Conservation (phyloP, 1,140 invertebrate species). For the Trachelipus rathkii region DNA sequence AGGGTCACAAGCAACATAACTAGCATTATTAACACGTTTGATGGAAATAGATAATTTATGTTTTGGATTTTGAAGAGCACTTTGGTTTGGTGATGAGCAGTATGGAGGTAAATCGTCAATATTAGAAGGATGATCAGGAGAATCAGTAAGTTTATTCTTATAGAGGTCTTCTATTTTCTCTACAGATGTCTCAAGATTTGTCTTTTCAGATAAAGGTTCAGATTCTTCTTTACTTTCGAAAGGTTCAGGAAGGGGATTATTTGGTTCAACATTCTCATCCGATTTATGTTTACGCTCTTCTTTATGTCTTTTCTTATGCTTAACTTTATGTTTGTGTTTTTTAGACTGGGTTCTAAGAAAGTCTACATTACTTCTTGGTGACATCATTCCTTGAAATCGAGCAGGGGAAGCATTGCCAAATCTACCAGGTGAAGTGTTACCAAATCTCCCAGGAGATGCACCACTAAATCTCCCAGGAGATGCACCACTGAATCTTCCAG, state of each 20-base stretch:
- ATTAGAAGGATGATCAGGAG: slow-evolving; percentile 30
- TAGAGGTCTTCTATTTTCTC: slow-evolving; percentile 31
- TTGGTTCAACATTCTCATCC: slow-evolving; percentile 25
- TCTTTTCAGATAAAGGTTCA: slow-evolving; percentile 19
- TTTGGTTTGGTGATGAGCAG: slow-evolving; percentile 6
- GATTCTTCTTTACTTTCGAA: slow-evolving; percentile 25
- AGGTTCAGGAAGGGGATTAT: slow-evolving; percentile 10
- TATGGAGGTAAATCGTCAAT: slow-evolving; percentile 11
- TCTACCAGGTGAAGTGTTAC: slow-evolving; percentile 2
- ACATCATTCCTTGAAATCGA: neutral
- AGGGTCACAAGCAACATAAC: slow-evolving; percentile 40
- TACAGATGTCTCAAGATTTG: slow-evolving; percentile 30
- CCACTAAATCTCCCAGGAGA: slow-evolving; percentile 48
- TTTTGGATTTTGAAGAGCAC: slow-evolving; percentile 26
- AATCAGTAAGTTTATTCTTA: slow-evolving; percentile 27
- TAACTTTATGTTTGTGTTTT: slow-evolving; percentile 68
- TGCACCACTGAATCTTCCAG: slow-evolving; percentile 50
- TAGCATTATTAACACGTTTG: slow-evolving; percentile 42
- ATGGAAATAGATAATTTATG: slow-evolving; percentile 44
- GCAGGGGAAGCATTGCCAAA: slow-evolving; percentile 11
- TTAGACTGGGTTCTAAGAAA: slow-evolving; percentile 44
- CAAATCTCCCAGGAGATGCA: slow-evolving; percentile 19
- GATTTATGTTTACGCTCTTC: slow-evolving; percentile 40
- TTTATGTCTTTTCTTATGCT: slow-evolving; percentile 54
- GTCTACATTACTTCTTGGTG: slow-evolving; percentile 13